Evolutionary conservation across 2,113 vertebrate species (phyloP).

Genomic region (Tiliqua scincoides): DNA sequence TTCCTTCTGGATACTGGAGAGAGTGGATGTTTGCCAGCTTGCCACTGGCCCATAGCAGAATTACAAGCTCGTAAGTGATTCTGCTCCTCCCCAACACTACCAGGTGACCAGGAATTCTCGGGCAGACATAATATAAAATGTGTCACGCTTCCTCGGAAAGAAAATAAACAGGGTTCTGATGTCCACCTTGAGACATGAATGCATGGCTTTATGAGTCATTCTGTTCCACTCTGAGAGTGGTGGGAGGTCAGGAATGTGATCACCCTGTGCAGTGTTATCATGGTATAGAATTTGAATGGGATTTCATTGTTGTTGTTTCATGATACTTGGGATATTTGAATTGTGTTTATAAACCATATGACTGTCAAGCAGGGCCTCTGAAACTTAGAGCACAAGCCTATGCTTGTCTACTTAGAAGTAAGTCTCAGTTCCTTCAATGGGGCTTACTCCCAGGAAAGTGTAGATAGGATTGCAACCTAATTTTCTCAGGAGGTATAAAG

Average conservation of each 20-base stretch:
- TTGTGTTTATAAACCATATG: neutral
- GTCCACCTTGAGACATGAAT: neutral
- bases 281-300: neutral
- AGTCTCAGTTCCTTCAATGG: too few species aligned
- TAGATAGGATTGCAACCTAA: too few species aligned
- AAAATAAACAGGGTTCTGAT: neutral
- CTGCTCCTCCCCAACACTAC: neutral
- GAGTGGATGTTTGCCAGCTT: slow-evolving; percentile 18
- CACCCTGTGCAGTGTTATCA: neutral
- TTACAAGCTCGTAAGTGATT: slow-evolving; percentile 13
- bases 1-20: slow-evolving; percentile 45
- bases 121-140: neutral
- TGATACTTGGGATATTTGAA: neutral
- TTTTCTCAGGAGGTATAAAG: too few species aligned
- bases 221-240: neutral
- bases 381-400: too few species aligned
- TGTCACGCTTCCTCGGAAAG: slow-evolving; percentile 2
- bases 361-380: neutral
- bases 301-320: neutral
- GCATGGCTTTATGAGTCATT: neutral
- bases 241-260: slow-evolving; percentile 8
- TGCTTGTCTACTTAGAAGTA: too few species aligned
- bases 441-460: too few species aligned
- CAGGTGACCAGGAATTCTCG: neutral
- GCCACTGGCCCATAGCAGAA: neutral